Evolutionary conservation across 2,113 vertebrate genomes (phyloP).

Genomic region (Silurus glanis): DNA sequence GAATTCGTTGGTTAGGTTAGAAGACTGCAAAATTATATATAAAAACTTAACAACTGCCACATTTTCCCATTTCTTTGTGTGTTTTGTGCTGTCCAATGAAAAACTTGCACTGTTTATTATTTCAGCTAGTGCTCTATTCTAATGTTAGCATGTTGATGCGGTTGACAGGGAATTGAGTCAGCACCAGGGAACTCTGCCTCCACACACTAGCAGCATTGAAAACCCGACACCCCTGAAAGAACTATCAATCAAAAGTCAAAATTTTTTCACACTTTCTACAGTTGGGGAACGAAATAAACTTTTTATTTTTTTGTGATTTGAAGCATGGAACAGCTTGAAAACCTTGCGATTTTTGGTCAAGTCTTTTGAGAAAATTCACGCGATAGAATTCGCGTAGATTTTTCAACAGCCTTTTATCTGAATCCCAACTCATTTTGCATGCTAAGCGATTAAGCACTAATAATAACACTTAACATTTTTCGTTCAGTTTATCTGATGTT

Average conservation of each 20-base stretch:
- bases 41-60: neutral
- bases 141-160: conserved; percentile 7
- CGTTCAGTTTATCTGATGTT: neutral
- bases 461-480: neutral
- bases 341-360: neutral
- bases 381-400: neutral
- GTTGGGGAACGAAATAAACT: neutral
- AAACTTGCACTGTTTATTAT: neutral
- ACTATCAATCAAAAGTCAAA: neutral
- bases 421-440: neutral
- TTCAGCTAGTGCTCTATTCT: neutral
- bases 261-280: neutral
- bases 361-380: neutral
- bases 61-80: neutral
- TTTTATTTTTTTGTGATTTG: neutral
- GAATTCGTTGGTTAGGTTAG: neutral
- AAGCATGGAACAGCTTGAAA: neutral
- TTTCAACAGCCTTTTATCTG: neutral
- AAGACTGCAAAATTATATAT: neutral
- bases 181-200: neutral
- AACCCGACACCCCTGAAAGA: neutral
- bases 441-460: neutral
- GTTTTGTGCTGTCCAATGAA: neutral
- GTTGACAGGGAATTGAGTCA: conserved; percentile 13
- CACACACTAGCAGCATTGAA: neutral